Base-by-base conservation (phyloP, 2,888 invertebrate species). In the Troglohyphantes excavatus region DNA sequence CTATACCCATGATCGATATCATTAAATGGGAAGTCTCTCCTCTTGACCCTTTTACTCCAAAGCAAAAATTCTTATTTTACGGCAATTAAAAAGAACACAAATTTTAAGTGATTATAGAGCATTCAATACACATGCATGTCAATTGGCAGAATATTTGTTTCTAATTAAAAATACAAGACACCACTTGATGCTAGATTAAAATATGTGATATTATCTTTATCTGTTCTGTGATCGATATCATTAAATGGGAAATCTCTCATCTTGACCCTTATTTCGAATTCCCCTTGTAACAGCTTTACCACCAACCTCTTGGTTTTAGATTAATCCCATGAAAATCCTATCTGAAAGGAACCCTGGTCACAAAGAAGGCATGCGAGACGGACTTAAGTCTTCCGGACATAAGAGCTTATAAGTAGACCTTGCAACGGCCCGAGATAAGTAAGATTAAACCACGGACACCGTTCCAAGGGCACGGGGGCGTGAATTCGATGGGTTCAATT, bases 301-400 rank as follows among this genome's bases (percentile, higher is more conserved):
- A 26, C 46, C 72, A 65, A 70, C 27, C 63, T 63, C 61, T n/a
- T 29, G 73, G 83, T 63, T 83, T 83, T 73, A 63, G 63, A 63
- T 63, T 83, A 83, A 83, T 83, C 83, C 82, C 46, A 83, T 73
- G 83, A 63, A 83, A 73, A 83, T 83, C 83, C 83, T 26, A 43
- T 83, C 73, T 83, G 83, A 83, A 83, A 73, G 46, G 65, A 83
- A 73, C 46, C 59, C 61, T 65, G 63, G 23, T 61, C 83, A 61
- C 83, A 83, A 73, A 83, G 63, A 65, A 27, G 39, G 23, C 83
- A 43, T 73, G 29, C 26, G 29, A 83, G 73, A 83, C 61, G 73
- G 73, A 46, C 63, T 65, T 83, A 83, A 83, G 83, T 73, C 83
- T 26, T 63, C 46, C 33, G 63, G 63, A 83, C 83, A 83, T 65